Percentiles rank a stretch among this genome's conserved stretches.
Conservation (phyloP, 2,797 vertebrate genomes). For the Rhincodon typus region DNA sequence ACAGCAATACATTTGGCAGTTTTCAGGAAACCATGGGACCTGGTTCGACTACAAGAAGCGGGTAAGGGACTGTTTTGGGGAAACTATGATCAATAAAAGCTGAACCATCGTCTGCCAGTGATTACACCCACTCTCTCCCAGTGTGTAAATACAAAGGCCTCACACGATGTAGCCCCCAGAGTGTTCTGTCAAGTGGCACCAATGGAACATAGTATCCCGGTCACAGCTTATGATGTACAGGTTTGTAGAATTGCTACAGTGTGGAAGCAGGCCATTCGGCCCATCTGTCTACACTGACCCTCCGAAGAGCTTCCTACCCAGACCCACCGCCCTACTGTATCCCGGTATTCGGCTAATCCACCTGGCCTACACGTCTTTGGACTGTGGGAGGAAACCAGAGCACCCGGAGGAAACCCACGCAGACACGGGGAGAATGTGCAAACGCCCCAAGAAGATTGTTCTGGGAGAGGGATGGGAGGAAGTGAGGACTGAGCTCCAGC, state of each 20-base stretch:
- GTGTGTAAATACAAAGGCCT: not conserved
- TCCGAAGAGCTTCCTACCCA: too few species aligned
- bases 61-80: slow-evolving; percentile 41
- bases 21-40: slow-evolving; percentile 43
- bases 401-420: too few species aligned
- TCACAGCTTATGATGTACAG: not conserved
- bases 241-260: not conserved
- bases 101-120: not conserved
- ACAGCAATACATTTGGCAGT: slow-evolving; percentile 49
- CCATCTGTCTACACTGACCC: too few species aligned
- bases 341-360: too few species aligned
- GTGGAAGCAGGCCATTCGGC: too few species aligned
- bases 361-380: too few species aligned
- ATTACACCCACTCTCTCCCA: not conserved
- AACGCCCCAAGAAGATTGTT: too few species aligned
- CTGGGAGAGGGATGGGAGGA: too few species aligned
- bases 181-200: not conserved
- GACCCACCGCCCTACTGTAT: too few species aligned
- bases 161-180: not conserved
- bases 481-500: too few species aligned
- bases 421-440: too few species aligned
- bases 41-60: slow-evolving; percentile 49
- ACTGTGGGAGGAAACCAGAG: too few species aligned
- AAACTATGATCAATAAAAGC: not conserved
- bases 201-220: not conserved